These are phyloP conservation scores for Piscicola geometra DNA, from an alignment of 2,888 invertebrate genomes.

Conservation along the genomic window DNA sequence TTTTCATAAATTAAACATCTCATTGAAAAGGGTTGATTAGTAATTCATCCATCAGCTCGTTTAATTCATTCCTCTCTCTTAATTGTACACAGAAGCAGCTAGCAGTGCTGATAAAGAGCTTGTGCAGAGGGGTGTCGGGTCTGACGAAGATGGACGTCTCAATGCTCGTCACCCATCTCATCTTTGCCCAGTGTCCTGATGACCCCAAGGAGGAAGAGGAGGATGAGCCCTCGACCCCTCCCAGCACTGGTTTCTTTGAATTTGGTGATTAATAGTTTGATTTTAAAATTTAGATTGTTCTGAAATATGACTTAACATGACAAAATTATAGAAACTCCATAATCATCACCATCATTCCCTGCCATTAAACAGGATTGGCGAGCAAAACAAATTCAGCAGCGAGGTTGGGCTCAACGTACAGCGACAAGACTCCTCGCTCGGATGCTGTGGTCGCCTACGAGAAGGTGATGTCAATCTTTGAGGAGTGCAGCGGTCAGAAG, in stretches of 20 bases:
- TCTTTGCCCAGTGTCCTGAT: conserved; percentile 66
- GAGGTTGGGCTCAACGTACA: neutral
- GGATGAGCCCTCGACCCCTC: conserved; percentile 45
- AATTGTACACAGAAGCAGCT: conserved; percentile 60
- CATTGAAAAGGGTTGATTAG: too few species aligned
- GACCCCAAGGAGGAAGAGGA: conserved; percentile 57
- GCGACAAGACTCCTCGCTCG: neutral
- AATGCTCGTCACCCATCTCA: conserved; percentile 71
- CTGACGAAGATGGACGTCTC: conserved; percentile 68
- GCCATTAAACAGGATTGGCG: too few species aligned
- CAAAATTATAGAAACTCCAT: too few species aligned
- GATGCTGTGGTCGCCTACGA: neutral
- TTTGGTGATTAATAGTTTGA: conserved; percentile 11
- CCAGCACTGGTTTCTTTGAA: neutral
- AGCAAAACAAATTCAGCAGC: too few species aligned
- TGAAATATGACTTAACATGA: neutral
- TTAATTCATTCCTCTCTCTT: neutral
- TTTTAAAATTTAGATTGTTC: too few species aligned
- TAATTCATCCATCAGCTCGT: neutral
- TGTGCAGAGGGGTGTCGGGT: conserved; percentile 69
- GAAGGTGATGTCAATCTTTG: conserved; percentile 2
- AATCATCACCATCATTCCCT: too few species aligned
- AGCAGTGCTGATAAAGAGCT: conserved; percentile 66
- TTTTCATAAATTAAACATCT: neutral
- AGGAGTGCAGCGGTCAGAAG: too few species aligned